These are phyloP conservation scores for Hypomecis punctinalis DNA, from an alignment of 2,888 invertebrate genomes.

Conservation along the genomic window DNA sequence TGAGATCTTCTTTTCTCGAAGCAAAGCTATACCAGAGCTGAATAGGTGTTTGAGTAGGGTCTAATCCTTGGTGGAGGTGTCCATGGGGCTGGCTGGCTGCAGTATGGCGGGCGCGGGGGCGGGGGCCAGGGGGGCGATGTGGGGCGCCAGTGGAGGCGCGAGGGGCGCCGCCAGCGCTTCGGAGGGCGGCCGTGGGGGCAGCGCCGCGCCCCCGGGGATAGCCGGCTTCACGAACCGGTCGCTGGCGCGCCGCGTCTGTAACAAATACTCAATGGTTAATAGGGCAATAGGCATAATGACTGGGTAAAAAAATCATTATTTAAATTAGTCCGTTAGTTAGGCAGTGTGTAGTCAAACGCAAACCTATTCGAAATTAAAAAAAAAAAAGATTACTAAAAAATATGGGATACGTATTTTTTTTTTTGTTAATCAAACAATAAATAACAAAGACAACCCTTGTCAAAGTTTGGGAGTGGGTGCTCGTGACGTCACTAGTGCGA, in stretches of 20 bases:
- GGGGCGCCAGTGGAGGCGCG: conserved; percentile 41
- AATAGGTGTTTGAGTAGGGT: conserved; percentile 17
- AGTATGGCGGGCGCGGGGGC: conserved; percentile 34
- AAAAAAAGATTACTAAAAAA: too few species aligned
- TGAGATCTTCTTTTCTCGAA: background rate
- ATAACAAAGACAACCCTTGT: too few species aligned
- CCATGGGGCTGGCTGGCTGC: conserved; percentile 89
- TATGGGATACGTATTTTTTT: too few species aligned
- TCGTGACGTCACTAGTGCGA: too few species aligned
- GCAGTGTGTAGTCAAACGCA: too few species aligned
- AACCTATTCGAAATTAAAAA: too few species aligned
- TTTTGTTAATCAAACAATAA: too few species aligned
- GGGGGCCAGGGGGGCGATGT: conserved; percentile 38
- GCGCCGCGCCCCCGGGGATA: conserved; percentile 85
- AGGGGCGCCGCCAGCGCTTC: conserved; percentile 43
- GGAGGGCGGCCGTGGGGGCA: conserved; percentile 37
- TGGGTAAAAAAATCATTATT: too few species aligned
- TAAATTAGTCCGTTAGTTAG: too few species aligned
- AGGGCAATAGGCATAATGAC: too few species aligned
- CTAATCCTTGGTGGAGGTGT: conserved; percentile 88
- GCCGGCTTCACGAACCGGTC: conserved; percentile 95
- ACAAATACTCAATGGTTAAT: background rate
- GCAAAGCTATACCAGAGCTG: conserved; percentile 25
- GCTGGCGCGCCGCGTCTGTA: conserved; percentile 87
- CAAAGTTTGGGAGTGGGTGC: too few species aligned